Percentiles rank a stretch among this genome's conserved stretches.
phyloP scores from a whole-genome alignment of 2,113 vertebrate genomes.

The Seriola dumerili region DNA sequence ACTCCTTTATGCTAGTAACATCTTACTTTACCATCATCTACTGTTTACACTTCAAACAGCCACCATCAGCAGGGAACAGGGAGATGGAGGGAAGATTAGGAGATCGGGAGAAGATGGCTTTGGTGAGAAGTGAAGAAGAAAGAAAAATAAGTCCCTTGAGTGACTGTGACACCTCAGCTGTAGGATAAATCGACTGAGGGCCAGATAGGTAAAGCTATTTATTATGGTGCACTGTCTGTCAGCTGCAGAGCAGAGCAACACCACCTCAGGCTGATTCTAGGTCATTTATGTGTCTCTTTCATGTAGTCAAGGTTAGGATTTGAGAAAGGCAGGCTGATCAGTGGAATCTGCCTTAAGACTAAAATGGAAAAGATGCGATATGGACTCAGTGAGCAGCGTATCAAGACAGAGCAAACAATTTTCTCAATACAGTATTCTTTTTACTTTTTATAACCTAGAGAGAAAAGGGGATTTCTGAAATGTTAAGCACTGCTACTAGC shows the following conservation, averaged over 20 bases:
- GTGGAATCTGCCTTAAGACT: not conserved
- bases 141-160: slow-evolving; percentile 55
- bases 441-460: not conserved
- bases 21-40: slow-evolving; percentile 11
- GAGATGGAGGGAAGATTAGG: not conserved
- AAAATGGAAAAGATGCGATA: not conserved
- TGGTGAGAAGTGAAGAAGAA: slow-evolving; percentile 10
- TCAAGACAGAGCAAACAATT: not conserved
- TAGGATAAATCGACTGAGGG: slow-evolving; percentile 38
- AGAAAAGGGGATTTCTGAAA: not conserved
- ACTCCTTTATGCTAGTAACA: not conserved
- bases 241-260: slow-evolving; percentile 30
- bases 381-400: not conserved
- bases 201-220: slow-evolving; percentile 51
- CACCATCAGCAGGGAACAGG: not conserved
- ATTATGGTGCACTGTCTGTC: slow-evolving; percentile 51
- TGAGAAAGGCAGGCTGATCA: slow-evolving; percentile 10
- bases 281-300: slow-evolving; percentile 37
- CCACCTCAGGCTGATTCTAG: slow-evolving; percentile 40
- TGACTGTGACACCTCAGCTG: slow-evolving; percentile 36
- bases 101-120: slow-evolving; percentile 3
- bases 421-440: not conserved
- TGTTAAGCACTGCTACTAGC: not conserved
- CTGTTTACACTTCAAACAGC: slow-evolving; percentile 52
- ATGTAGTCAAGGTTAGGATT: slow-evolving; percentile 35